These are phyloP conservation scores for Penaeus indicus DNA, from an alignment of 1,140 invertebrate genomes.

Conservation along the genomic window DNA sequence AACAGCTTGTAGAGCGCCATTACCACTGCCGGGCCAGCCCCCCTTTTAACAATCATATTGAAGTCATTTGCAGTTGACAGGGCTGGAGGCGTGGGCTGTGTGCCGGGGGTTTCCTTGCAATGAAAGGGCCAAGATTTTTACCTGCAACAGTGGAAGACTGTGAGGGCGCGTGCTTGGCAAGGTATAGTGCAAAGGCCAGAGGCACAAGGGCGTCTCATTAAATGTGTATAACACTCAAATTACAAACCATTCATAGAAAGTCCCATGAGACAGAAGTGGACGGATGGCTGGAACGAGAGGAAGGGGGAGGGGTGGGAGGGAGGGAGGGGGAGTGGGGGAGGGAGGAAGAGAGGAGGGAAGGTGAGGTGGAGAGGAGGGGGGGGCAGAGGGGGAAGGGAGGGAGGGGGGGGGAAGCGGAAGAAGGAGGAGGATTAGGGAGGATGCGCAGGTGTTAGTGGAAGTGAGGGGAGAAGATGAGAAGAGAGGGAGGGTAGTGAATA, in stretches of 20 bases:
- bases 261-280: conserved; percentile 31
- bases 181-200: conserved; percentile 23
- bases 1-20: too few species aligned
- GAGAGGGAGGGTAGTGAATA: background rate
- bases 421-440: too few species aligned
- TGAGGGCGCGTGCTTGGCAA: conserved; percentile 18
- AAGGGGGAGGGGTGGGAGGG: background rate
- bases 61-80: too few species aligned
- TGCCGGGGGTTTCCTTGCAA: too few species aligned
- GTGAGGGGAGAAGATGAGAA: background rate
- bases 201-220: conserved; percentile 43
- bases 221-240: conserved; percentile 50
- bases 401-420: background rate
- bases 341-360: background rate
- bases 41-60: too few species aligned
- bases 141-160: too few species aligned
- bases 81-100: too few species aligned
- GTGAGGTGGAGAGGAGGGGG: background rate
- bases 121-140: too few species aligned
- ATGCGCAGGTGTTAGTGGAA: background rate
- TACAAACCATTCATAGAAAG: conserved; percentile 53
- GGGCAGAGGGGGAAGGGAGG: background rate
- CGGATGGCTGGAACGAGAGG: too few species aligned
- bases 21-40: too few species aligned
- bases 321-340: background rate